Evolutionary conservation across 2,797 vertebrate genomes (phyloP).

Genomic region (Cephalopachus bancanus): DNA sequence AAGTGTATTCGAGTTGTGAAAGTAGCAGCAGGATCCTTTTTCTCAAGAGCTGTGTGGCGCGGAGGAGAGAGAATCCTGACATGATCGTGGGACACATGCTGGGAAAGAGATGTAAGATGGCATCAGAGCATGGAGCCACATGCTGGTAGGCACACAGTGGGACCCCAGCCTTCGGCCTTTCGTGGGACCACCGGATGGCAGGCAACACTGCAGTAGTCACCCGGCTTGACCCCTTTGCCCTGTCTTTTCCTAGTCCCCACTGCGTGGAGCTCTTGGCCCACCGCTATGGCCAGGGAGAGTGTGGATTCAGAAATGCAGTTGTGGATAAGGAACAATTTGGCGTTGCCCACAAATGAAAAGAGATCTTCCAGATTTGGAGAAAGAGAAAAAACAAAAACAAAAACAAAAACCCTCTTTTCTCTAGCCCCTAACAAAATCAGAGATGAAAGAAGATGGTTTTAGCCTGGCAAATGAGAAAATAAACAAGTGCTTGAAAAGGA

Average conservation of each 20-base stretch:
- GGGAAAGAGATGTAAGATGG: not conserved
- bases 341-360: slow-evolving; percentile 1
- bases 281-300: fast-evolving
- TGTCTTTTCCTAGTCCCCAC: not conserved
- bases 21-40: not conserved
- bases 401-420: not conserved
- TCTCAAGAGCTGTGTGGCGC: not conserved
- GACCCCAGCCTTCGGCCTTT: not conserved
- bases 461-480: slow-evolving; percentile 72
- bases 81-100: fast-evolving
- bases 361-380: not conserved
- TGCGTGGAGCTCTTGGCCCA: not conserved
- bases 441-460: slow-evolving; percentile 75
- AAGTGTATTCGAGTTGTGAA: not conserved
- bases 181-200: fast-evolving
- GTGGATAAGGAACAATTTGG: not conserved
- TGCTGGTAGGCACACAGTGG: not conserved
- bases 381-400: not conserved
- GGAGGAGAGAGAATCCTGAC: not conserved
- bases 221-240: fast-evolving
- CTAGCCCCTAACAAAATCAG: not conserved
- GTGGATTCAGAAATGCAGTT: not conserved
- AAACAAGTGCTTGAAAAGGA: slow-evolving; percentile 77
- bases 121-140: not conserved
- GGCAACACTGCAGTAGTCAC: fast-evolving